Evolutionary conservation across 2,113 vertebrate genomes (phyloP).

Genomic region (Xiphophorus maculatus): DNA sequence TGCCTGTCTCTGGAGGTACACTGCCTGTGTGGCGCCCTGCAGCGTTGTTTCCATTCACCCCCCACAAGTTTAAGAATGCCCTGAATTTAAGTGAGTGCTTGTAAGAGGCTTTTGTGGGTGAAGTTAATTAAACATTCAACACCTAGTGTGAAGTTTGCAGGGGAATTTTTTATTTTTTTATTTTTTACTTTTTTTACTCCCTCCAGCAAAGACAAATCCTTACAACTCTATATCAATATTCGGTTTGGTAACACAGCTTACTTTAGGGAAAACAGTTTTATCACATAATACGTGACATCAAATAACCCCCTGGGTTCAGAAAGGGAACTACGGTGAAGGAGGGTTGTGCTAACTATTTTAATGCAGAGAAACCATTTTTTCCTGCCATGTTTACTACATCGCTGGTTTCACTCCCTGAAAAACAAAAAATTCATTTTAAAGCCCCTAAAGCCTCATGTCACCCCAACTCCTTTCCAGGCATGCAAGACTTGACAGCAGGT

Average conservation of each 20-base stretch:
- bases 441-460: not conserved
- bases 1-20: constrained; percentile 13
- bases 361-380: not conserved
- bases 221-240: constrained; percentile 13
- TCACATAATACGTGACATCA: constrained; percentile 23
- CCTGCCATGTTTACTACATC: constrained; percentile 3
- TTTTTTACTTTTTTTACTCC: not conserved
- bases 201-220: constrained; percentile 24
- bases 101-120: constrained; percentile 9
- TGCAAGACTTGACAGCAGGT: constrained; percentile 9
- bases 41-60: constrained; percentile 16
- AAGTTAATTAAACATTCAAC: constrained; percentile 6
- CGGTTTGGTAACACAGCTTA: constrained; percentile 2
- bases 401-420: not conserved
- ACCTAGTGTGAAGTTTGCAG: constrained; percentile 10
- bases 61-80: constrained; percentile 5
- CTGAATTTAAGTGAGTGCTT: not conserved
- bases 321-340: not conserved
- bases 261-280: not conserved
- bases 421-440: constrained; percentile 29
- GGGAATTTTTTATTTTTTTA: not conserved
- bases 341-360: constrained; percentile 19
- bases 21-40: constrained; percentile 7
- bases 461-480: constrained; percentile 1
- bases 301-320: constrained; percentile 4